These are phyloP conservation scores for Aspidiotus rigidus DNA, from an alignment of 2,888 invertebrate genomes.

Conservation along the genomic window DNA sequence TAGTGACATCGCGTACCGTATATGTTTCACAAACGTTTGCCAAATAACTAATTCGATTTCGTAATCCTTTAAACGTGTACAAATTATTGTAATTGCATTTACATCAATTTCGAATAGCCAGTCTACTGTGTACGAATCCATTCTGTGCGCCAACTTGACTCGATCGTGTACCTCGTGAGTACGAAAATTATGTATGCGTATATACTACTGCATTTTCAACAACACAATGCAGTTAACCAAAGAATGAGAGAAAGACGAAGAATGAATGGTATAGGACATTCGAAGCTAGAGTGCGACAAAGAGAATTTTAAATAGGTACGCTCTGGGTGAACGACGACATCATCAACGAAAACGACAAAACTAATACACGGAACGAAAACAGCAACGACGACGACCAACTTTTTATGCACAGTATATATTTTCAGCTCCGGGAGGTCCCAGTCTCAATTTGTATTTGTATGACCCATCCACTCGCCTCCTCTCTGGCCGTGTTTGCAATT, in stretches of 20 bases:
- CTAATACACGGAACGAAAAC: background rate
- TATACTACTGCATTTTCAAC: no score
- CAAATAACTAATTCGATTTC: constrained; percentile 27
- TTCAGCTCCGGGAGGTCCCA: constrained; percentile 29
- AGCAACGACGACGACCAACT: constrained; percentile 8
- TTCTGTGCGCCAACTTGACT: no score
- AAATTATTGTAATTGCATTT: constrained; percentile 30
- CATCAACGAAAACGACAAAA: constrained; percentile 1
- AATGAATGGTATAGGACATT: no score
- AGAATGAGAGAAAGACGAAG: no score
- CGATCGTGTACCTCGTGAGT: no score
- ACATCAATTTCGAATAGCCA: constrained; percentile 22
- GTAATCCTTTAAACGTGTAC: constrained; percentile 26
- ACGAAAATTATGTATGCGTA: no score
- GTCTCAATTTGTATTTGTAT: constrained; percentile 23
- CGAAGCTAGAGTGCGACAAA: no score
- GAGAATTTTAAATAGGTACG: background rate
- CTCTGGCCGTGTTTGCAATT: constrained; percentile 26
- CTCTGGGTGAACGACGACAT: background rate
- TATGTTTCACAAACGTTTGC: constrained; percentile 4
- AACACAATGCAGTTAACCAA: no score
- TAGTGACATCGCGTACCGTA: no score
- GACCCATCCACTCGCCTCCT: constrained; percentile 17
- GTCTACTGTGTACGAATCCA: background rate
- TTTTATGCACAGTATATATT: constrained; percentile 1